Base-by-base conservation (phyloP, 2,888 invertebrate genomes). In the Hemithea aestivaria region DNA sequence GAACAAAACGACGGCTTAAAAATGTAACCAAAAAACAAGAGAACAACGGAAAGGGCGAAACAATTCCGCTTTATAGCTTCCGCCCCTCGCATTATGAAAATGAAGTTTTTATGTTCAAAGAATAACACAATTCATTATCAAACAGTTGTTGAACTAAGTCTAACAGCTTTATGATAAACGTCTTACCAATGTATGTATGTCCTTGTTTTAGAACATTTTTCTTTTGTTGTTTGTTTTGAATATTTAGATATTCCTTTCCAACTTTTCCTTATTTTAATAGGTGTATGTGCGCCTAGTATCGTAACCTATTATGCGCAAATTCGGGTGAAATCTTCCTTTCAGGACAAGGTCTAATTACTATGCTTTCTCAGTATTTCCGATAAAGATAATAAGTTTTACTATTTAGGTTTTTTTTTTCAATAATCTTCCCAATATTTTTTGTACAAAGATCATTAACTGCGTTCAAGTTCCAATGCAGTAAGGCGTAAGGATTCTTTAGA, bases 31-130 rank as follows among this genome's bases (percentile, higher is more conserved):
- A 46, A n/a, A 60, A 61, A 36, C 41, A 41, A 66, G 52, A 47
- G 47, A 51, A 53, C 55, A 60, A 60, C 60, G 65, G 67, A 68
- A 73, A 68, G 73, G 62, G 60, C 62, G 62, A 74, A 81, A 79
- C 77, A 77, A 78, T 77, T 68, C 68, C 67, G 65, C 61, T 82
- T 82, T 81, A 81, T 73, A 57, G 66, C 75, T 78, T 84, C 80
- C 79, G 76, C 62, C 73, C 72, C 59, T 64, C 60, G 72, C 74
- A 74, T 82, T 78, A 82, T 80, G 75, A 76, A 79, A 81, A 82
- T 83, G 67, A 79, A 74, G 71, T 79, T 80, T 82, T 78, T 79
- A 69, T 70, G 60, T 63, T 57, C 56, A 57, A 62, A 65, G 48
- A 64, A 58, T 60, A 59, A 56, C 56, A 44, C 26, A 23, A 33